Percentiles rank a stretch among this genome's conserved stretches.
Evolutionary conservation across 2,113 vertebrate genomes (phyloP).

Genomic region (Athene noctua): DNA sequence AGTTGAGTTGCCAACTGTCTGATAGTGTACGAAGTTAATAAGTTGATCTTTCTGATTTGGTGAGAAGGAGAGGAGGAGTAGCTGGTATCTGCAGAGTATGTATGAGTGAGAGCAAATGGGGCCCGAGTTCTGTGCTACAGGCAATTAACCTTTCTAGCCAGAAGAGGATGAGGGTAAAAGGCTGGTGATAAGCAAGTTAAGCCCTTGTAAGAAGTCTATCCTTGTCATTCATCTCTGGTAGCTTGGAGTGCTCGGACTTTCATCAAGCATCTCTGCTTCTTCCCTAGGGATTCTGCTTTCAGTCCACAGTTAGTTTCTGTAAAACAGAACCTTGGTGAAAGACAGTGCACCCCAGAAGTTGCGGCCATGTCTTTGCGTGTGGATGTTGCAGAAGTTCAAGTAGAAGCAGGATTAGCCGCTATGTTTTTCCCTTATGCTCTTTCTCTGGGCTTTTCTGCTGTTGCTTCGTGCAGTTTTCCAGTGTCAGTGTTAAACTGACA

Average conservation of each 20-base stretch:
- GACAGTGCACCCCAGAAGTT: neutral
- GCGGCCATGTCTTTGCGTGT: neutral
- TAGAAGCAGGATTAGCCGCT: neutral
- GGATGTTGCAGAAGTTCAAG: neutral
- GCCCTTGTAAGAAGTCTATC: neutral
- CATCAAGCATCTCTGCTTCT: neutral
- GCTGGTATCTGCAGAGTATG: neutral
- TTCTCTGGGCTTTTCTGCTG: neutral
- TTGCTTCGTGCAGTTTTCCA: constrained; percentile 14
- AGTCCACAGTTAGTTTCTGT: neutral
- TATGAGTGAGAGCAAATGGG: neutral
- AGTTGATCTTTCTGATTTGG: neutral
- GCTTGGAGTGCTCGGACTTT: neutral
- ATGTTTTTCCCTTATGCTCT: neutral
- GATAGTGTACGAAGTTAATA: neutral
- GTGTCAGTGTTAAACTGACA: constrained; percentile 21
- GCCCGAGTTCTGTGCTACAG: neutral
- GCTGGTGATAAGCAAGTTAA: neutral
- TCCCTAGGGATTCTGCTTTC: neutral
- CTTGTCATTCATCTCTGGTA: neutral
- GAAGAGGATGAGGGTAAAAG: neutral
- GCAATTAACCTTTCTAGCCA: neutral
- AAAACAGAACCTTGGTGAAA: neutral
- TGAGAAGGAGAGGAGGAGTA: neutral
- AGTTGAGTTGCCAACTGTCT: neutral